A percentile compares a stretch with the other conserved stretches of the same genome.
phyloP scores from a whole-genome alignment of 2,888 invertebrate species.

The Phyllotreta cruciferae region DNA sequence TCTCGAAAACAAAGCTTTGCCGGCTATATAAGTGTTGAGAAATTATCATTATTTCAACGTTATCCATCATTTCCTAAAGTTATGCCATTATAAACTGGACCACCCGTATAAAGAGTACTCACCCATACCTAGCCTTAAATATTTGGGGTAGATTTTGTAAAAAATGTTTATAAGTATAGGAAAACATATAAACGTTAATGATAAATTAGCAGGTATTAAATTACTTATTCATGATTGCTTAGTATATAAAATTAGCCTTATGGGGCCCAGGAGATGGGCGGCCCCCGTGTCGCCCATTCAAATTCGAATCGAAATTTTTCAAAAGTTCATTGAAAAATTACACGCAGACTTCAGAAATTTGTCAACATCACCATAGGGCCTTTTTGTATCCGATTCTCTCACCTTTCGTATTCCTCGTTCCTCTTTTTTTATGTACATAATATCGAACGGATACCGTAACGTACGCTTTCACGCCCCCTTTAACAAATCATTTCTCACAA shows the following conservation, averaged over 20 bases:
- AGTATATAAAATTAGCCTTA: constrained; percentile 31
- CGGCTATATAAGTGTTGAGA: too few species aligned
- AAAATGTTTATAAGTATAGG: too few species aligned
- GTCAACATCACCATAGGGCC: constrained; percentile 53
- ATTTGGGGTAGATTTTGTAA: too few species aligned
- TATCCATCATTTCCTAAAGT: too few species aligned
- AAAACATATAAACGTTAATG: not conserved
- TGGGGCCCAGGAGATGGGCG: constrained; percentile 33
- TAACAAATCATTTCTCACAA: constrained; percentile 54
- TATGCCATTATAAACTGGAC: too few species aligned
- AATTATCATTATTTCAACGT: too few species aligned
- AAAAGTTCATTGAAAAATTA: constrained; percentile 54
- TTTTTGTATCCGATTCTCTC: constrained; percentile 44
- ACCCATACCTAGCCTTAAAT: too few species aligned
- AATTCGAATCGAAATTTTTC: constrained; percentile 44
- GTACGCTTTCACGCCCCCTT: constrained; percentile 48
- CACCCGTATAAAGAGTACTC: too few species aligned
- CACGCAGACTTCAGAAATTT: constrained; percentile 54
- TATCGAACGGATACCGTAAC: constrained; percentile 40
- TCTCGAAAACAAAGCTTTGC: too few species aligned
- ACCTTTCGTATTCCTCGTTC: constrained; percentile 43
- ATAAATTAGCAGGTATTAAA: constrained; percentile 19
- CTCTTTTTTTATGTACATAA: too few species aligned
- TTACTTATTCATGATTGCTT: constrained; percentile 32
- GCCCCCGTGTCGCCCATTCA: constrained; percentile 26